phyloP scores from a whole-genome alignment of 2,888 invertebrate species.

The Alviniconcha strummeri region DNA sequence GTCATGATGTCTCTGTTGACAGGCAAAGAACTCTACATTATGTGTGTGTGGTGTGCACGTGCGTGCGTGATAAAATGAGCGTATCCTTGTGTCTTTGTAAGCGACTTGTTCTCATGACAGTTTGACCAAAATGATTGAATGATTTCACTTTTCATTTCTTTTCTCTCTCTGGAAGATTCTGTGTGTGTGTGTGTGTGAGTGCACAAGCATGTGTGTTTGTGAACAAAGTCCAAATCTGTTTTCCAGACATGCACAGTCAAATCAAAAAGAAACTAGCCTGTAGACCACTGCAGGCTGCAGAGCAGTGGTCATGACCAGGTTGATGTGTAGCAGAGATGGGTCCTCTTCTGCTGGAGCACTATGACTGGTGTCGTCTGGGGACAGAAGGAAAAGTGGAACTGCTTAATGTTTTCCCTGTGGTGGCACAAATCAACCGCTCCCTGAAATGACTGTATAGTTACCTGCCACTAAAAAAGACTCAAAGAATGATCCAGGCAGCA shows the following conservation, averaged over 20 bases:
- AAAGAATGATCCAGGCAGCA: background rate
- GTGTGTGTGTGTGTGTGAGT: background rate
- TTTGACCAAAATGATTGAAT: too few relatives aligned
- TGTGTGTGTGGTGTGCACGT: background rate
- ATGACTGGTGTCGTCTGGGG: conserved; percentile 10
- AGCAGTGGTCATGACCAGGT: conserved; percentile 78
- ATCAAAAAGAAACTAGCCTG: conserved; percentile 72
- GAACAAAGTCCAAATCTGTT: background rate
- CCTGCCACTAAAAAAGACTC: background rate
- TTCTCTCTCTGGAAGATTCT: too few relatives aligned
- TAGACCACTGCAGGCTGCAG: conserved; percentile 78
- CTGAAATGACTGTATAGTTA: too few relatives aligned
- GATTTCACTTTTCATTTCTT: too few relatives aligned
- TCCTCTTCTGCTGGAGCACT: conserved; percentile 18
- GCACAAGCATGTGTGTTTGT: background rate
- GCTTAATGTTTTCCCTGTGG: too few relatives aligned
- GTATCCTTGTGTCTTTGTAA: too few relatives aligned
- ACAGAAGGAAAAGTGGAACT: too few relatives aligned
- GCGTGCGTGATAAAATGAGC: background rate
- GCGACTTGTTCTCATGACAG: too few relatives aligned
- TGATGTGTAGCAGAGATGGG: conserved; percentile 69
- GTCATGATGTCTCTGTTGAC: conserved; percentile 64
- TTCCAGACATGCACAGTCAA: background rate
- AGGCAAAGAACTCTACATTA: background rate
- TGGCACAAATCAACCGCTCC: too few relatives aligned